These are phyloP conservation scores for Valencia hispanica DNA, from an alignment of 2,797 vertebrate species.

Conservation along the genomic window DNA sequence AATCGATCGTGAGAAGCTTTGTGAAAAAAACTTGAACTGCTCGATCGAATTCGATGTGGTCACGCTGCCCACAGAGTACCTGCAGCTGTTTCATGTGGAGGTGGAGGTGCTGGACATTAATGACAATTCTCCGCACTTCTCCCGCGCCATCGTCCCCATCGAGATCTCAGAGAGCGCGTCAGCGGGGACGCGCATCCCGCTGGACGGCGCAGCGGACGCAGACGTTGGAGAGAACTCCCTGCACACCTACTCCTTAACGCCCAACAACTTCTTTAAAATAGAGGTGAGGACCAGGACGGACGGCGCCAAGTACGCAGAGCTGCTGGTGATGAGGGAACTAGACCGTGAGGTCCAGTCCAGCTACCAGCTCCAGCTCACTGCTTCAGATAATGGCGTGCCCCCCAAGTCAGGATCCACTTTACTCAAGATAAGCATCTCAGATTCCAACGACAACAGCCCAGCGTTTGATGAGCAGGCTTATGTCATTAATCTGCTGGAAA, in stretches of 20 bases:
- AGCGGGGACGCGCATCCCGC: constrained; percentile 90
- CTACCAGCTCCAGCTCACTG: constrained; percentile 92
- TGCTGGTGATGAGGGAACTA: constrained; percentile 90
- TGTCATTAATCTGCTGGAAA: constrained; percentile 87
- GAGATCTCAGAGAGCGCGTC: constrained; percentile 97
- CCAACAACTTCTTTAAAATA: constrained; percentile 92
- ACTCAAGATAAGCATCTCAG: constrained; percentile 92
- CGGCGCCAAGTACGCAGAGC: constrained; percentile 94
- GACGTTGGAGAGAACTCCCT: constrained; percentile 95
- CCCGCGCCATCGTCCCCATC: constrained; percentile 90
- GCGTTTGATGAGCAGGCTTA: constrained; percentile 90
- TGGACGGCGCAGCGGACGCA: constrained; percentile 93
- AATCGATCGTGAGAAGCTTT: constrained; percentile 96
- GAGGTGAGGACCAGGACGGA: constrained; percentile 93
- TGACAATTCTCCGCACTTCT: constrained; percentile 94
- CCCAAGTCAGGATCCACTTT: constrained; percentile 91
- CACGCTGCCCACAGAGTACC: constrained; percentile 92
- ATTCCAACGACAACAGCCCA: constrained; percentile 98
- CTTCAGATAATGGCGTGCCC: constrained; percentile 91
- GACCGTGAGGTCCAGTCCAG: constrained; percentile 90
- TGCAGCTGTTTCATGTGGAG: constrained; percentile 95
- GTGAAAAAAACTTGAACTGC: constrained; percentile 94
- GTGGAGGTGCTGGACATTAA: constrained; percentile 98
- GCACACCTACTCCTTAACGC: constrained; percentile 89
- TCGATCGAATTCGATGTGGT: constrained; percentile 97